Conservation (phyloP, 2,797 vertebrate genomes). For the Aselliscus stoliczkanus region DNA sequence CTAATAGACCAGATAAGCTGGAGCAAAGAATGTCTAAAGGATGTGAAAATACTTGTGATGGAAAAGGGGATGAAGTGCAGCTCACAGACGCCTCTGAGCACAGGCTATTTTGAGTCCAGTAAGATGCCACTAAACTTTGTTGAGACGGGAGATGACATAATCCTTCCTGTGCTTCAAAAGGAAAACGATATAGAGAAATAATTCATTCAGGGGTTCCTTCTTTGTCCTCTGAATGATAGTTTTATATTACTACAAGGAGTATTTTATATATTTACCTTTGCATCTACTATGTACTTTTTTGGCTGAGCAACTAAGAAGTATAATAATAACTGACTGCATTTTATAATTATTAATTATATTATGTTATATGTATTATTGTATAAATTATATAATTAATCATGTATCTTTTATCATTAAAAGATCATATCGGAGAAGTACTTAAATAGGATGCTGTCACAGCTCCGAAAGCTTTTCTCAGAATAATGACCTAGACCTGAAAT, state of each 20-base stretch:
- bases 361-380: not conserved
- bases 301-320: not conserved
- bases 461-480: not conserved
- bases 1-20: not conserved
- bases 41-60: not conserved
- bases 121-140: not conserved
- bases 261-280: not conserved
- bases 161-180: not conserved
- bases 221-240: not conserved
- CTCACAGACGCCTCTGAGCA: not conserved
- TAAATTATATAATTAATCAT: not conserved
- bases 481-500: not conserved
- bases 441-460: not conserved
- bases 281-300: not conserved
- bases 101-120: not conserved
- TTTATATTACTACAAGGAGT: not conserved
- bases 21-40: not conserved
- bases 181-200: not conserved
- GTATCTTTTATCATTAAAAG: not conserved
- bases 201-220: not conserved
- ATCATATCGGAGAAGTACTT: not conserved
- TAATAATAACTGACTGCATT: not conserved
- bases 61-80: not conserved
- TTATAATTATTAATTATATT: not conserved
- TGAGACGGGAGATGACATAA: not conserved